Evolutionary conservation across 1,140 invertebrate genomes (phyloP), one percentile per base, ranked within the genome.

Genomic region (Pseudomyrmex gracilis): DNA sequence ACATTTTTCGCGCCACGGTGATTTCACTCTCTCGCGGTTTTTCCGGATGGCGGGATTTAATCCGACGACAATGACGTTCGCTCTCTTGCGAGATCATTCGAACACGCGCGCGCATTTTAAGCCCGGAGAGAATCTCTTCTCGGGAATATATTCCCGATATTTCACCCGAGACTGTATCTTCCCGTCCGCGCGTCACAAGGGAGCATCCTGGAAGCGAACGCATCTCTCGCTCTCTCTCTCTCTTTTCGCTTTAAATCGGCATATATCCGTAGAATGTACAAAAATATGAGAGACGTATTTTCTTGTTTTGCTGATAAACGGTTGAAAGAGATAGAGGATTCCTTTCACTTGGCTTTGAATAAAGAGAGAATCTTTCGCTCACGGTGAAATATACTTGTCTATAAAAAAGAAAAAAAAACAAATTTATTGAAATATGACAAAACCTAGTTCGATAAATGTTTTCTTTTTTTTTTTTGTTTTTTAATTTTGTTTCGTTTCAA

Each of bases 61-160:
- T 80, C 76, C 76, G 22, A 63, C 49, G 67, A 70, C 63, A 24
- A 9, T 55, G 17, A 68, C 17, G 53, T 78, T 58, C 45, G 64
- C 70, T 22, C 51, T 78, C 64, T 71, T 45, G 17, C 76, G 43
- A 58, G 76, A 80, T 60, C 66, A 47, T 43, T 57, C 64, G 64
- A 43, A 34, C 34, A 34, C 34, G 74, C 64, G 64, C 76, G 51
- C 67, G 66, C 20, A 34, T 58, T 34, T 66, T 80, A 80, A 80
- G 76, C 66, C 76, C 7, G 34, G 34, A 34, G 22, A 67, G 55
- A 45, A 80, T 71, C 55, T 70, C 20, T 66, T 57, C 43, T 34
- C 34, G 34, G 53, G 58, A 70, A 71, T 20, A 55, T 58, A 70
- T 71, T 53, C n/a, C 20, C 66, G 76, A 80, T 80, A 80, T 80